phyloP scores from a whole-genome alignment of 2,888 invertebrate species.

The Tinea trinotella region DNA sequence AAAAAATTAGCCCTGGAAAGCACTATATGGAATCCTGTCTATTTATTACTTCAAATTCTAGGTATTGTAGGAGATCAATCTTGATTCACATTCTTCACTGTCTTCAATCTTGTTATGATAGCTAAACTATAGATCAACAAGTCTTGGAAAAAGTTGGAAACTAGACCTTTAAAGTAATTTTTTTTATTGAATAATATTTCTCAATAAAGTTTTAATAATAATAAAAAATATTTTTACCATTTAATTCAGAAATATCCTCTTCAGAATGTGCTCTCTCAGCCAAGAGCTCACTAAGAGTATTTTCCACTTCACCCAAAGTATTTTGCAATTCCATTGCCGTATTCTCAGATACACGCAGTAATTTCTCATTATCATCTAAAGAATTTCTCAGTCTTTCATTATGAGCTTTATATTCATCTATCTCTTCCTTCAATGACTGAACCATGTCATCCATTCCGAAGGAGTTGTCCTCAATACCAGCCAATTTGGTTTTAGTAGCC shows the following conservation, averaged over 20 bases:
- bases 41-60: too few relatives aligned
- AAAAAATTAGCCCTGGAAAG: too few relatives aligned
- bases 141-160: too few relatives aligned
- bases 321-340: slow-evolving; percentile 87
- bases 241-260: slow-evolving; percentile 64
- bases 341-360: slow-evolving; percentile 78
- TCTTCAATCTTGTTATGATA: too few relatives aligned
- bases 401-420: slow-evolving; percentile 66
- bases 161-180: too few relatives aligned
- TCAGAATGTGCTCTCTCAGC: slow-evolving; percentile 56
- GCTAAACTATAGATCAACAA: too few relatives aligned
- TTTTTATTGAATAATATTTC: too few relatives aligned
- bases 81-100: too few relatives aligned
- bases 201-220: too few relatives aligned
- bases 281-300: slow-evolving; percentile 76
- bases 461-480: slow-evolving; percentile 79
- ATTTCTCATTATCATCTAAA: slow-evolving; percentile 75
- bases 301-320: slow-evolving; percentile 80
- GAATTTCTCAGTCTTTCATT: slow-evolving; percentile 77
- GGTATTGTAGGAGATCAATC: too few relatives aligned
- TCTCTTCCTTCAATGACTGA: slow-evolving; percentile 75
- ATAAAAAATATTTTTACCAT: slow-evolving; percentile 43
- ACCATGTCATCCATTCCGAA: slow-evolving; percentile 82
- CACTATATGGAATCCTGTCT: too few relatives aligned
- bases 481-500: slow-evolving; percentile 70